Percentiles rank a stretch among this genome's conserved stretches.
Evolutionary conservation across 2,888 invertebrate genomes (phyloP).

Genomic region (Cephus pygmeus): DNA sequence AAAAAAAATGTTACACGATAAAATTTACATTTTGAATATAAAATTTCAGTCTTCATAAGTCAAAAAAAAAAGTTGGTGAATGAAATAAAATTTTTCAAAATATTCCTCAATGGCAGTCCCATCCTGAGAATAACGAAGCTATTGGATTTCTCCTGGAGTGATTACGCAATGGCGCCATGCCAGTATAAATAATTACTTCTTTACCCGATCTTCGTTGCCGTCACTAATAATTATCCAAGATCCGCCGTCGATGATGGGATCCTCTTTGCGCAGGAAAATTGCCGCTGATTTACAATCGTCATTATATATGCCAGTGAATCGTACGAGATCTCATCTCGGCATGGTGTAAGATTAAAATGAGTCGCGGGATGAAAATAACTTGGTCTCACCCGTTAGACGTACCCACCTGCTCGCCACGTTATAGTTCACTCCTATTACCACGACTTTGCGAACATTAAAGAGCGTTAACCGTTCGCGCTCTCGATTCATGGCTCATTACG

Average conservation of each 20-base stretch:
- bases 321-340: background rate
- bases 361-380: background rate
- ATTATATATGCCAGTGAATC: background rate
- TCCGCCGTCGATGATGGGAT: background rate
- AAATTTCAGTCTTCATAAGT: background rate
- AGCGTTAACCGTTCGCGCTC: background rate
- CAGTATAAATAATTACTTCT: background rate
- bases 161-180: background rate
- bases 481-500: background rate
- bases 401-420: background rate
- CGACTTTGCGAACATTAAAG: background rate
- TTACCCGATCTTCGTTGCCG: background rate
- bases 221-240: background rate
- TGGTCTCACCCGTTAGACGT: background rate
- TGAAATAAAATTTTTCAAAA: background rate
- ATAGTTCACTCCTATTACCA: background rate
- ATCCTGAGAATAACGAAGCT: background rate
- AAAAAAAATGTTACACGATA: too few relatives aligned
- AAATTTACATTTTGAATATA: too few relatives aligned
- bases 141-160: background rate
- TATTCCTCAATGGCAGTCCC: background rate
- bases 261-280: background rate
- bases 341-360: background rate
- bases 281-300: background rate
- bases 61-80: background rate